Evolutionary conservation across 1,140 invertebrate genomes (phyloP), one percentile per base, ranked within the genome.

Genomic region (Leptinotarsa defecta): DNA sequence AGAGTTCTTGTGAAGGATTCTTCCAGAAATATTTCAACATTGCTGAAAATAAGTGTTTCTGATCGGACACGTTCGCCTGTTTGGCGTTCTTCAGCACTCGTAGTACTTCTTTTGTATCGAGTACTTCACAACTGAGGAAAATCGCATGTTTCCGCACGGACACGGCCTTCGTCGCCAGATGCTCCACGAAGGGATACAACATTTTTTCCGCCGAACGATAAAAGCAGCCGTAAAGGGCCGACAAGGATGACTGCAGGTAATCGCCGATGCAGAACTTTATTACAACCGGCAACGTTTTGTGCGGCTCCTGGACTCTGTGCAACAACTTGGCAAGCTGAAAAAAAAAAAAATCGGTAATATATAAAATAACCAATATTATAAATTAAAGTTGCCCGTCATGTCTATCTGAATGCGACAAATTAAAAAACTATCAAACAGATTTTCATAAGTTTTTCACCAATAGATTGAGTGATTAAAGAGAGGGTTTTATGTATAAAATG

Each of bases 1-100:
- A 48, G 15, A 76, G 65, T 13, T 73, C 71, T 13, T 76, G 71
- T 5, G 71, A 74, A 4, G 75, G 75, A 19, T 74, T 76, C 48
- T 69, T 76, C 11, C 57, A 27, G 24, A 76, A 76, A 48, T 76
- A 76, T 68, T 76, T 76, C 34, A 74, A 69, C 19, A 71, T 73
- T 1, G 75, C 75, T 13, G 75, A 73, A 43, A 76, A 76, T 22
- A 69, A 13, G 24, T 76, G 67, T 73, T 76, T 76, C 57, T 63
- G 71, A 61, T 64, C 65, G 2, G 75, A 76, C 20, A 74, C 69
- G 24, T 76, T 68, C 19, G 15, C 48, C 48, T 70, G 71, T 4
- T 48, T 70, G 13, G 48, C 17, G 19, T 48, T 64, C 64, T 43
- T 19, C 34, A 73, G 20, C 13, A 64, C 19, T 48, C 20, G 17